These are phyloP conservation scores for Alces alces DNA, from an alignment of 2,113 vertebrate species.

Conservation along the genomic window DNA sequence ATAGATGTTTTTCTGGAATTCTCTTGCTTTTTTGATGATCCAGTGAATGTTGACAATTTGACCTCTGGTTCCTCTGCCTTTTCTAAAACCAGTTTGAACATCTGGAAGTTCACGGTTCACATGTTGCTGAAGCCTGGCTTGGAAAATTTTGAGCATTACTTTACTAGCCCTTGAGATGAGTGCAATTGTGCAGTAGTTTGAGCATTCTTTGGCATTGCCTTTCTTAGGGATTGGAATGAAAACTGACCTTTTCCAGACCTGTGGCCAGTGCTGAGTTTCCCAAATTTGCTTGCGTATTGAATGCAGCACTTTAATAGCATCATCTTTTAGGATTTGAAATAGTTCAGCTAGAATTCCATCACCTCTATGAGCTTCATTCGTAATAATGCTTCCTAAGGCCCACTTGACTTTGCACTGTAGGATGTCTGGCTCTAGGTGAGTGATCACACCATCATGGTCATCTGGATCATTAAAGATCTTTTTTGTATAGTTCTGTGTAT, in stretches of 20 bases:
- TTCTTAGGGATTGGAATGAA: background rate
- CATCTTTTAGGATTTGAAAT: background rate
- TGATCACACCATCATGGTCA: background rate
- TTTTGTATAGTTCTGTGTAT: background rate
- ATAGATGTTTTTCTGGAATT: background rate
- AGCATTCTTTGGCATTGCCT: background rate
- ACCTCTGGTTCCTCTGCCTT: background rate
- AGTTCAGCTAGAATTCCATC: background rate
- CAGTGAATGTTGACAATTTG: background rate
- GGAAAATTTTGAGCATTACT: background rate
- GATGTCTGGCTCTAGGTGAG: background rate
- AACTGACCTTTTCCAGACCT: background rate
- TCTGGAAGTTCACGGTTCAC: background rate
- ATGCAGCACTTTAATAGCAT: background rate
- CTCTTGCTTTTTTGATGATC: background rate
- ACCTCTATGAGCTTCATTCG: background rate
- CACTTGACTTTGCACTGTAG: background rate
- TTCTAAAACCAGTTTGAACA: background rate
- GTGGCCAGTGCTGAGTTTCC: background rate
- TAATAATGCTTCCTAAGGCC: background rate
- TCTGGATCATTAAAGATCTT: background rate
- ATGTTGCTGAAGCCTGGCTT: background rate
- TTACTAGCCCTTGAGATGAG: background rate
- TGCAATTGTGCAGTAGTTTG: accelerated
- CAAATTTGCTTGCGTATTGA: background rate